Evolutionary conservation across 2,888 invertebrate species (phyloP).

Genomic region (Macaria notata): DNA sequence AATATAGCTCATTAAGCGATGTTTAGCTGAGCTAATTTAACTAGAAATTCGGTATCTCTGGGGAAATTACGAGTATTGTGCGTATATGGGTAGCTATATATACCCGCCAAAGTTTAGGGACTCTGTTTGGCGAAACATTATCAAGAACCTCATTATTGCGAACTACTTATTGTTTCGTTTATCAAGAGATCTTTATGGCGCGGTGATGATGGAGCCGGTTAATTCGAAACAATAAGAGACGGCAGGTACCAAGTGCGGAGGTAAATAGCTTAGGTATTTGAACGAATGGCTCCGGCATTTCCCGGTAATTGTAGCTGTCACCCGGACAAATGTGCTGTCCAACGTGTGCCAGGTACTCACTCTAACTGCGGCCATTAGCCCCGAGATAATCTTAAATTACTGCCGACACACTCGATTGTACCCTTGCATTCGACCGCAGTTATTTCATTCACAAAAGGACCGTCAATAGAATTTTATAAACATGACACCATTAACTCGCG

Average conservation of each 20-base stretch:
- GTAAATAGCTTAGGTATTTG: slow-evolving; percentile 61
- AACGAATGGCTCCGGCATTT: slow-evolving; percentile 63
- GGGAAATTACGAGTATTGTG: slow-evolving; percentile 71
- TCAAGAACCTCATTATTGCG: slow-evolving; percentile 45
- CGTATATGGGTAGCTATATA: slow-evolving; percentile 49
- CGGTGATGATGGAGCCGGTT: slow-evolving; percentile 24
- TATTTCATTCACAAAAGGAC: slow-evolving; percentile 15
- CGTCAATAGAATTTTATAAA: background rate
- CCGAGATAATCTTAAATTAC: slow-evolving; percentile 66
- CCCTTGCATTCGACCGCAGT: slow-evolving; percentile 29
- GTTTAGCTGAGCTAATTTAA: slow-evolving; percentile 75
- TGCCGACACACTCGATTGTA: slow-evolving; percentile 47
- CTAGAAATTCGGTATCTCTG: slow-evolving; percentile 58
- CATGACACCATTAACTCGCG: background rate
- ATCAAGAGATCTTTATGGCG: slow-evolving; percentile 29
- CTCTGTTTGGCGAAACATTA: slow-evolving; percentile 47
- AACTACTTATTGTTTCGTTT: slow-evolving; percentile 37
- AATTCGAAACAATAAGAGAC: slow-evolving; percentile 43
- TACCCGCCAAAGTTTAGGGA: slow-evolving; percentile 54
- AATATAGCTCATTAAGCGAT: slow-evolving; percentile 71
- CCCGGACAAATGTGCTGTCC: slow-evolving; percentile 70
- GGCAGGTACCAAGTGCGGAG: slow-evolving; percentile 39
- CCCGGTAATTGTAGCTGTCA: slow-evolving; percentile 76
- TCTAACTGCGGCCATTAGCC: slow-evolving; percentile 68
- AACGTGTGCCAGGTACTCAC: slow-evolving; percentile 67